Evolutionary conservation across 2,888 invertebrate genomes (phyloP).

Genomic region (Cantharis rufa): DNA sequence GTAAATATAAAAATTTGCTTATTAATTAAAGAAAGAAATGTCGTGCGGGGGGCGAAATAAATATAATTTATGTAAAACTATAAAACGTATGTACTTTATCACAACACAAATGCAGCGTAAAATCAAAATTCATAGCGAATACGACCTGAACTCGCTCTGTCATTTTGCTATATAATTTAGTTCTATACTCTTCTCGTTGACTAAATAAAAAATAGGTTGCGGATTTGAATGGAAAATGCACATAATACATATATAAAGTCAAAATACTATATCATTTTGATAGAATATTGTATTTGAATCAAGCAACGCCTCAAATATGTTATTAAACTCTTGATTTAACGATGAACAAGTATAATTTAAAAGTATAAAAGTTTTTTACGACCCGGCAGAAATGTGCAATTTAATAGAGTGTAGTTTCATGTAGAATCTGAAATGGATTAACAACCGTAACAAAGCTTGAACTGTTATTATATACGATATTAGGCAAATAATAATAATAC

Average conservation of each 20-base stretch:
- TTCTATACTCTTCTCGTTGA: constrained; percentile 2
- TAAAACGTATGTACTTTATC: constrained; percentile 8
- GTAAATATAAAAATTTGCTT: background rate
- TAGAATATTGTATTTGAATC: background rate
- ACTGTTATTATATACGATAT: constrained; percentile 2
- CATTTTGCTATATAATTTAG: constrained; percentile 20
- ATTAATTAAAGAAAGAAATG: background rate
- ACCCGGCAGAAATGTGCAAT: background rate
- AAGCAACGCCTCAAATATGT: background rate
- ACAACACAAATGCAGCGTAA: constrained; percentile 16
- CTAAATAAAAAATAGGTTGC: constrained; percentile 8
- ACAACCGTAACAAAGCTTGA: background rate
- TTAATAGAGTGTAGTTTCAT: background rate
- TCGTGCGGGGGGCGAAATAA: background rate
- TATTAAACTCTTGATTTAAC: background rate
- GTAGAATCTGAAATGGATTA: background rate
- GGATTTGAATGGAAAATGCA: background rate
- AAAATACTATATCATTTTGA: background rate
- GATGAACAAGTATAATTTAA: background rate
- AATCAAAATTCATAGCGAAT: constrained; percentile 22
- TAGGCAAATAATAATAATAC: constrained; percentile 1
- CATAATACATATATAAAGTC: background rate
- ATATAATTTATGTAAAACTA: constrained; percentile 15
- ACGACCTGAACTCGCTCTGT: constrained; percentile 15
- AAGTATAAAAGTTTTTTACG: background rate